These are phyloP conservation scores for Catonia carolina DNA, from an alignment of 2,888 invertebrate species.

Conservation along the genomic window DNA sequence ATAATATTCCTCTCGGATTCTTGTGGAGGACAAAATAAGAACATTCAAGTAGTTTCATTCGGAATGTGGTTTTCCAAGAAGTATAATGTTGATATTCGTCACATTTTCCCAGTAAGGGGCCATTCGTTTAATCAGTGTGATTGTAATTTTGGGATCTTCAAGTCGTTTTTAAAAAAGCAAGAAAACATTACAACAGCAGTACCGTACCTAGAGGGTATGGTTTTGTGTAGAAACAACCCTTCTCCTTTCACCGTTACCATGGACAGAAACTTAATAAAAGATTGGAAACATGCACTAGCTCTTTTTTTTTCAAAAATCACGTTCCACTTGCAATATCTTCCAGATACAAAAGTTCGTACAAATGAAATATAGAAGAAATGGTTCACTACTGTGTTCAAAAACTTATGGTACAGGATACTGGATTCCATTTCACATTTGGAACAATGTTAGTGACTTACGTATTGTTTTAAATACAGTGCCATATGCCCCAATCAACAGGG, in stretches of 20 bases:
- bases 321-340: neutral
- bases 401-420: neutral
- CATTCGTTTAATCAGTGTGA: constrained; percentile 15
- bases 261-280: constrained; percentile 3
- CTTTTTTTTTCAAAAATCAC: constrained; percentile 7
- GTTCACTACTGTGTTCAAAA: constrained; percentile 5
- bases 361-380: constrained; percentile 9
- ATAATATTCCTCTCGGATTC: constrained; percentile 16
- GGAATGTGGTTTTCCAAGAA: neutral
- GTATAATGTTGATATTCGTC: constrained; percentile 2
- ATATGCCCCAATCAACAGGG: neutral
- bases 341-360: constrained; percentile 9
- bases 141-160: constrained; percentile 6
- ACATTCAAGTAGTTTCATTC: neutral
- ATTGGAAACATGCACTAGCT: constrained; percentile 4
- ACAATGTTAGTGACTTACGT: neutral
- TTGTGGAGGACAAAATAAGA: constrained; percentile 13
- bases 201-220: neutral
- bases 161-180: neutral
- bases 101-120: constrained; percentile 11
- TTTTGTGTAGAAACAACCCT: neutral
- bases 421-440: neutral
- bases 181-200: neutral
- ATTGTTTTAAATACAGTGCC: neutral
- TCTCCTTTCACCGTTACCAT: constrained; percentile 1